Percentiles rank a stretch among this genome's conserved stretches.
These are phyloP conservation scores for Rambutsinella grinnellia DNA, from an alignment of 2,888 invertebrate species.

Conservation along the genomic window DNA sequence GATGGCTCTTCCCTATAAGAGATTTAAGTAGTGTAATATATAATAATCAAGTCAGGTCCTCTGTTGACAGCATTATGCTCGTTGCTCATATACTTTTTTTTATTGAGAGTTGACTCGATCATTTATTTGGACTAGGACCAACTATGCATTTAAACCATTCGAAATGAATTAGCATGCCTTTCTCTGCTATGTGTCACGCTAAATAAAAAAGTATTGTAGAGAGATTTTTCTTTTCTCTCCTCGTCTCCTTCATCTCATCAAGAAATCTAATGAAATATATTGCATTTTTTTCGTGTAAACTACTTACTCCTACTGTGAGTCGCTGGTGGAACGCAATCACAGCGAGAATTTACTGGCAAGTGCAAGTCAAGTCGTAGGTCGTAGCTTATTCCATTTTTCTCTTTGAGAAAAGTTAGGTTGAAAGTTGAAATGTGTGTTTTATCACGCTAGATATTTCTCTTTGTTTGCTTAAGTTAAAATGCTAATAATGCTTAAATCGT, in stretches of 20 bases:
- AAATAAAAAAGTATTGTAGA: slow-evolving; percentile 36
- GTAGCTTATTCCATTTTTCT: no score
- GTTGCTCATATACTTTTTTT: slow-evolving; percentile 17
- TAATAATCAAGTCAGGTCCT: slow-evolving; percentile 38
- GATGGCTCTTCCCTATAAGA: slow-evolving; percentile 3
- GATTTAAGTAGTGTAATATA: no score
- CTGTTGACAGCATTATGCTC: slow-evolving; percentile 23
- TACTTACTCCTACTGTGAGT: no score
- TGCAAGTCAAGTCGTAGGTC: no score
- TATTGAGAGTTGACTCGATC: slow-evolving; percentile 26
- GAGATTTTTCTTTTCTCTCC: slow-evolving; percentile 21
- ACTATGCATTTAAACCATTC: neutral
- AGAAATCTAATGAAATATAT: slow-evolving; percentile 29
- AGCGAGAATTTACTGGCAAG: no score
- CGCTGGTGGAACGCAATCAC: no score
- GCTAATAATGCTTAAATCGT: slow-evolving; percentile 33
- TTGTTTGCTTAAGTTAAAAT: slow-evolving; percentile 29
- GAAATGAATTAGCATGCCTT: slow-evolving; percentile 25
- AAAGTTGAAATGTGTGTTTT: no score
- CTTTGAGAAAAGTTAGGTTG: no score
- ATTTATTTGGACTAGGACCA: slow-evolving; percentile 11
- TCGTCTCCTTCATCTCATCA: slow-evolving; percentile 18
- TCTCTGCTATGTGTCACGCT: no score
- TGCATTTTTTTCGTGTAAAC: slow-evolving; percentile 24
- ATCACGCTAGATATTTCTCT: no score